Conservation (phyloP, 2,888 invertebrate genomes). For the Myathropa florea region DNA sequence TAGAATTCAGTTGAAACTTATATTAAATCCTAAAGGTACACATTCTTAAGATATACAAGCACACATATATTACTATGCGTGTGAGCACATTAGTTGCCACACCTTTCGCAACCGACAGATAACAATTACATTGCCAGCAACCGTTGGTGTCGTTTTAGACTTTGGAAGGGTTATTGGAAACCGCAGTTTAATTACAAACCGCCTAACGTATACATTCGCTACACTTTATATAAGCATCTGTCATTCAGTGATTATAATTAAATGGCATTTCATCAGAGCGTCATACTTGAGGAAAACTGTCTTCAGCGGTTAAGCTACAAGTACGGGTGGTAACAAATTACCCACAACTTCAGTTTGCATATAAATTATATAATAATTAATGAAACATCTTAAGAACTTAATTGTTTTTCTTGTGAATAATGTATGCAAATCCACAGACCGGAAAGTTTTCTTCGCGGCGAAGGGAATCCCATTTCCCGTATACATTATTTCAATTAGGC, state of each 20-base stretch:
- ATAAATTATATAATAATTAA: conserved; percentile 24
- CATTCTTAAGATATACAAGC: no score
- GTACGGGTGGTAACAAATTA: conserved; percentile 5
- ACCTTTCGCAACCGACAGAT: neutral
- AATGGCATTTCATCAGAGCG: neutral
- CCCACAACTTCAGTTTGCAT: conserved; percentile 1
- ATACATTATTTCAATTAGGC: conserved; percentile 4
- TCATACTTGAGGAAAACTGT: neutral
- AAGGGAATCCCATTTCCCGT: neutral
- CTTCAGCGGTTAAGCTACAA: neutral
- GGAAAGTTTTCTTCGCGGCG: conserved; percentile 4
- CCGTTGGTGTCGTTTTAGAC: neutral
- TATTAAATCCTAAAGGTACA: no score
- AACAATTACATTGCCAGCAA: neutral
- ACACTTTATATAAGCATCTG: conserved; percentile 17
- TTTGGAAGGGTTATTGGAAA: neutral
- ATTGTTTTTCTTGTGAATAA: conserved; percentile 16
- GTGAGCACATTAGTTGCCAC: no score
- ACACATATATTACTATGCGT: no score
- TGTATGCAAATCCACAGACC: conserved; percentile 20
- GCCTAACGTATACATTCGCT: neutral
- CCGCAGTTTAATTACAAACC: conserved; percentile 20
- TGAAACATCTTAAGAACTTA: conserved; percentile 17
- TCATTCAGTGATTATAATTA: conserved; percentile 12
- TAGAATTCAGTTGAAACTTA: no score